Conservation (phyloP, 2,113 vertebrate genomes). For the Engraulis encrasicolus region DNA sequence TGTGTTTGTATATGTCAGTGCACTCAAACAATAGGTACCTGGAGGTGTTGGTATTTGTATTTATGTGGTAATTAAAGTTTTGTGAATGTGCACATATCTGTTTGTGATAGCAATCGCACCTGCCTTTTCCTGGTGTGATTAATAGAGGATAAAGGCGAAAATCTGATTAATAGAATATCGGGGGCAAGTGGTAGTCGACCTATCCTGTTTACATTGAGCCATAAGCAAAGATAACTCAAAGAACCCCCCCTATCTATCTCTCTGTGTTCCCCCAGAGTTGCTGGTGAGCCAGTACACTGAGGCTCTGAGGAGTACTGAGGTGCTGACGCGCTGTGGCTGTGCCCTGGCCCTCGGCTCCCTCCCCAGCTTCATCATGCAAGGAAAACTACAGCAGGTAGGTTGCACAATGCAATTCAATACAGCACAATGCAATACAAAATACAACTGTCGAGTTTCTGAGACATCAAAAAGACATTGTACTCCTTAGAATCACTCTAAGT, state of each 20-base stretch:
- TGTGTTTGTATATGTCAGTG: conserved; percentile 18
- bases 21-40: neutral
- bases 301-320: conserved; percentile 80
- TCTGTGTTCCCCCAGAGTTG: conserved; percentile 66
- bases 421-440: no score
- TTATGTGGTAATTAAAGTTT: neutral
- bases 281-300: conserved; percentile 80
- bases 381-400: conserved; percentile 84
- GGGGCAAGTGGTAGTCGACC: no score
- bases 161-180: no score
- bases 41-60: neutral
- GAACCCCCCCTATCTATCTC: neutral
- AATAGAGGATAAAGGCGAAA: no score
- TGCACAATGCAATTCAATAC: no score
- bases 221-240: no score
- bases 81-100: neutral
- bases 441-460: no score
- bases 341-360: conserved; percentile 88
- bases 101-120: no score
- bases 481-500: neutral
- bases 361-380: conserved; percentile 81
- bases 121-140: no score
- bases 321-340: conserved; percentile 87
- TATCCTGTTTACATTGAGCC: no score
- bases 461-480: no score